Base-by-base conservation (phyloP, 2,888 invertebrate genomes). In the Branchipolynoe longqiensis region DNA sequence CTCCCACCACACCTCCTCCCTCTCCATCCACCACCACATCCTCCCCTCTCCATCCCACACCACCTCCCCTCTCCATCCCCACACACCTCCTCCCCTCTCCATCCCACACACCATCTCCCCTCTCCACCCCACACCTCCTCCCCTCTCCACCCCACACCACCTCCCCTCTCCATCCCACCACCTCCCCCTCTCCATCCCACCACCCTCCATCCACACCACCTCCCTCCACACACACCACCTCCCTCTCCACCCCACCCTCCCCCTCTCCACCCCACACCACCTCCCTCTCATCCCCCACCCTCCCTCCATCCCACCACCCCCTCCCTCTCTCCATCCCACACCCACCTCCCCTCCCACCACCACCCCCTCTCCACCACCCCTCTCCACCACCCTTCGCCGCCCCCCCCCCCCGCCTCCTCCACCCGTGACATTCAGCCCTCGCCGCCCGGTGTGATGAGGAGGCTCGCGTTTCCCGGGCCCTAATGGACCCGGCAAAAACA, bases 401-500 rank as follows among this genome's bases (percentile, higher is more conserved):
- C n/a, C n/a, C n/a, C n/a, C n/a, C n/a, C n/a, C n/a, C n/a, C n/a
- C 31, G 62, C 6, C 59, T n/a, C 48, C 38, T n/a, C 31, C 6
- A 62, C n/a, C n/a, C n/a, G n/a, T n/a, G n/a, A n/a, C n/a, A n/a
- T n/a, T n/a, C n/a, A n/a, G n/a, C n/a, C n/a, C n/a, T n/a, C n/a
- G n/a, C n/a, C n/a, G n/a, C n/a, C n/a, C n/a, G n/a, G n/a, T n/a
- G n/a, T n/a, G n/a, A n/a, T n/a, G 74, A 48, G 78, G 8, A 48
- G 18, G 69, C 69, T 25, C n/a, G 22, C 82, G 54, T 14, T 18
- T 25, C 25, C 58, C 36, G 36, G n/a, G 22, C 18, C 56, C 22
- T 62, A 83, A 83, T 83, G 58, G 83, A 83, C 83, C 38, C 64
- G 83, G 83, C 64, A 83, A 40, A 83, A 83, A 83, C 83, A 83